Evolutionary conservation across 1,140 invertebrate genomes (phyloP), one percentile per base, ranked within the genome.

Genomic region (Drosophila saltans): DNA sequence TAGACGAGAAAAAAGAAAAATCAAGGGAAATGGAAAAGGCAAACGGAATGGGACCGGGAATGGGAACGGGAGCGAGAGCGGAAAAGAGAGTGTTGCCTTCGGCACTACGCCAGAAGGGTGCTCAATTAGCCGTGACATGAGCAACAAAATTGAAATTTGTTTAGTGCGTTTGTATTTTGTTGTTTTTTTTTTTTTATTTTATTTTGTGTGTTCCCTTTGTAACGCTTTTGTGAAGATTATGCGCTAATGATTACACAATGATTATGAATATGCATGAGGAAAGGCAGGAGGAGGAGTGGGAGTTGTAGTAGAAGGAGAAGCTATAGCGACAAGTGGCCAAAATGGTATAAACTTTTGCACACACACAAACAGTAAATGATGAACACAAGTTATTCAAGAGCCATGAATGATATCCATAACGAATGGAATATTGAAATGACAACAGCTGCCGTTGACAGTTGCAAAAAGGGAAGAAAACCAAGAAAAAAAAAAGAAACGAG

Each of bases 161-260:
- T 88, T 83, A 72, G 80, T 72, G 59, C 57, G 72, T 70, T 77
- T 66, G 43, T 10, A 45, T 56, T 60, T 71, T 30, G 28, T 30
- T 30, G 28, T 30, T 30, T 30, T 30, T 30, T 69, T 66, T 26
- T 52, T 81, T 40, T 59, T 78, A 63, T 69, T 71, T 30, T 64
- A 74, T 66, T 69, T 71, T 30, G 60, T 70, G 28, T 62, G 66
- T 36, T 79, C 62, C 75, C 69, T 80, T 80, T 89, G 84, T 80
- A 75, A 83, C 80, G 84, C 80, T 89, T 66, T 84, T 80, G 81
- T 70, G 78, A 77, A 89, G 84, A 88, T 88, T 88, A 88, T 88
- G 78, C 79, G 79, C 79, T 90, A 91, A 91, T 91, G 90, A 91
- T 91, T 91, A 82, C 86, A 90, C 90, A 91, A 91, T 91, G 90